Base-by-base conservation (phyloP, 2,113 vertebrate species). In the Megaceryle torquata region DNA sequence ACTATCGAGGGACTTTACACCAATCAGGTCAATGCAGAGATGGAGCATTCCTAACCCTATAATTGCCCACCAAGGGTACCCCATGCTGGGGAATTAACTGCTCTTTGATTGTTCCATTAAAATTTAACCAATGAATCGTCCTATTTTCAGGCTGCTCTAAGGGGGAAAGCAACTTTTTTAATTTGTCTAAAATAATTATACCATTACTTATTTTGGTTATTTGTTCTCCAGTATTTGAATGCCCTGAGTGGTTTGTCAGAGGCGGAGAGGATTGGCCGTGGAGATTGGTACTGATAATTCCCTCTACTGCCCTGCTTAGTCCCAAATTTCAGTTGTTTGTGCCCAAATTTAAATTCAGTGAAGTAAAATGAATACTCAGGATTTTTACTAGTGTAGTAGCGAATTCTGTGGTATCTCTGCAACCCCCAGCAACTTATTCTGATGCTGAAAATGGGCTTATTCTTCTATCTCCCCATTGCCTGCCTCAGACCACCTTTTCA, bases 81-180 rank as follows among this genome's bases (percentile, higher is more conserved):
- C 56, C 82, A 96, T 95, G 96, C 89, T 91, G 89, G 51, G 91
- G 82, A 96, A 91, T 94, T 96, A 96, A 95, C 91, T 96, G 68
- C 93, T 94, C 82, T 92, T 96, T 97, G 95, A 97, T 97, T 96
- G 96, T 97, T 97, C 97, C 86, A 91, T 63, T 97, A 97, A 97
- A 97, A 96, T 97, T 94, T 96, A 96, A 89, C 56, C 90, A 93
- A 88, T 93, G 51, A 97, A 96, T 97, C 2, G 19, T 95, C 96
- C 89, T 81, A 89, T 94, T 97, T 91, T 90, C 81, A 81, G 76
- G 89, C 91, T 92, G 79, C 86, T 94, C 93, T 95, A 54, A 96
- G 86, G 95, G 83, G 68, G 90, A 89, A 93, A 91, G 79, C 68
- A 95, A 94, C 84, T 93, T 93, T 97, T 96, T 93, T 96, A 97